Conservation (phyloP, 2,888 invertebrate species). For the Polydrusus tereticollis region DNA sequence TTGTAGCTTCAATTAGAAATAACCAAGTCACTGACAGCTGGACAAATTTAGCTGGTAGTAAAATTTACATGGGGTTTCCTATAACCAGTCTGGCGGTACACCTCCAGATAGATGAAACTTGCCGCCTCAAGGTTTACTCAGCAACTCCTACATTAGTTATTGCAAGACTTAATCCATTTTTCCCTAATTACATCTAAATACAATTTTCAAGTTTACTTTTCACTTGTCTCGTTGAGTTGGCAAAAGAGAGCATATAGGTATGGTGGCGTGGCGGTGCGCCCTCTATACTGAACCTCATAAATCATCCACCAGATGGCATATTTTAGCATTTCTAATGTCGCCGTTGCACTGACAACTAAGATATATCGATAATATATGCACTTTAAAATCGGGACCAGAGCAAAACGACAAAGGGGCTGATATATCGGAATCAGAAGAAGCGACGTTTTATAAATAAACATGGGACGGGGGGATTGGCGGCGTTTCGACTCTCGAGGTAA, state of each 20-base stretch:
- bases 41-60: too few relatives aligned
- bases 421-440: constrained; percentile 47
- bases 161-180: too few relatives aligned
- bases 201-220: constrained; percentile 42
- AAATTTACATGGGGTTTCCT: too few relatives aligned
- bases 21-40: too few relatives aligned
- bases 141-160: too few relatives aligned
- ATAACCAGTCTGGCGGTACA: too few relatives aligned
- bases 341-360: constrained; percentile 65
- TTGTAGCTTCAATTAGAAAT: too few relatives aligned
- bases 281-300: constrained; percentile 58
- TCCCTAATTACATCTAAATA: too few relatives aligned
- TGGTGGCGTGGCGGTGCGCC: constrained; percentile 31
- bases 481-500: constrained; percentile 49
- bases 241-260: constrained; percentile 8
- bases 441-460: constrained; percentile 52
- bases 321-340: constrained; percentile 68
- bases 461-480: constrained; percentile 47
- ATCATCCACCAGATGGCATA: constrained; percentile 68
- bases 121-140: too few relatives aligned
- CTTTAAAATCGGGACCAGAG: constrained; percentile 60
- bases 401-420: constrained; percentile 56
- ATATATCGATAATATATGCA: constrained; percentile 68
- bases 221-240: constrained; percentile 31
- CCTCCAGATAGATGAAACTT: too few relatives aligned